Percentiles rank a stretch among this genome's conserved stretches.
Evolutionary conservation across 1,140 invertebrate species (phyloP).

Genomic region (Tribolium castaneum): DNA sequence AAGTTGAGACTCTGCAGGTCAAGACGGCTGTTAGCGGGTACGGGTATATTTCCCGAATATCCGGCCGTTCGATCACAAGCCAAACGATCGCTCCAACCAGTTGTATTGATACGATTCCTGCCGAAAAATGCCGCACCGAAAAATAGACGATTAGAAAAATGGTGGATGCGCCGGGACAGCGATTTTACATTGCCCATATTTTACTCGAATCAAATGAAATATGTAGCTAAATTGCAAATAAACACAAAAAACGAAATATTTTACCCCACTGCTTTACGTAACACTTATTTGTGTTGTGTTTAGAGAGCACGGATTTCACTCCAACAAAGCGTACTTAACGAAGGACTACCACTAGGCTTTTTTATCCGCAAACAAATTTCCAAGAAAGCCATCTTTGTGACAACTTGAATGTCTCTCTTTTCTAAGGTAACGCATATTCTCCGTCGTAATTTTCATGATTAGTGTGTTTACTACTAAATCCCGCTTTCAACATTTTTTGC

Average conservation of each 20-base stretch:
- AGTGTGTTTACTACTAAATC: constrained; percentile 10
- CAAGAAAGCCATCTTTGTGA: constrained; percentile 21
- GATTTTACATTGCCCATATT: neutral
- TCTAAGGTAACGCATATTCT: neutral
- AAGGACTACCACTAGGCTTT: constrained; percentile 4
- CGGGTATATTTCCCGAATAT: constrained; percentile 70
- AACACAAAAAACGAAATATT: neutral
- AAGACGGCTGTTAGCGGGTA: constrained; percentile 71
- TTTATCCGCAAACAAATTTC: constrained; percentile 32
- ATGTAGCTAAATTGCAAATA: constrained; percentile 16
- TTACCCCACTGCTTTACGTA: neutral
- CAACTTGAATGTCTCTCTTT: constrained; percentile 2
- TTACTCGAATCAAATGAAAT: neutral
- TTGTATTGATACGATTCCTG: constrained; percentile 72
- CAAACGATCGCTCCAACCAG: constrained; percentile 73
- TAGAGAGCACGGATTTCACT: constrained; percentile 9
- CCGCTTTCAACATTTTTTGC: constrained; percentile 10
- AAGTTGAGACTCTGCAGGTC: constrained; percentile 77
- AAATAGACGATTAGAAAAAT: neutral
- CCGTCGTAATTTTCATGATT: constrained; percentile 14
- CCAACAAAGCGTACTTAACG: constrained; percentile 16
- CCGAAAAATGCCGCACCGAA: constrained; percentile 45
- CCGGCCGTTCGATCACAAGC: constrained; percentile 75
- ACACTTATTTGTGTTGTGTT: constrained; percentile 8
- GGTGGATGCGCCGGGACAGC: constrained; percentile 16